Evolutionary conservation across 1,140 invertebrate species (phyloP), one percentile per base, ranked within the genome.

Genomic region (Pemphigus obesinymphae): DNA sequence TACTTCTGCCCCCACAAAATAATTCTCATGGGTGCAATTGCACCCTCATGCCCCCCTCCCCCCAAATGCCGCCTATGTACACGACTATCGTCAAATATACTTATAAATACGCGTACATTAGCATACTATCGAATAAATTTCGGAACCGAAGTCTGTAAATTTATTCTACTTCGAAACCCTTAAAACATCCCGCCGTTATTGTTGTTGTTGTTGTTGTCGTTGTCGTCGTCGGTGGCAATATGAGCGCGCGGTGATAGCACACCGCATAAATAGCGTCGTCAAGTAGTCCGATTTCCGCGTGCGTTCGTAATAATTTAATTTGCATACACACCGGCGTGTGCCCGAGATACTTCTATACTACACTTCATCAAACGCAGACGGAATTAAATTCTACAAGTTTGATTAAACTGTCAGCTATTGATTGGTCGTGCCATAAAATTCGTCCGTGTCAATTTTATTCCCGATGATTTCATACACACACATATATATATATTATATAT

Each of bases 351-450:
- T 58, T 58, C 76, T 63, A 7, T 23, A 37, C 76, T 58, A 7
- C 34, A 37, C 76, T 58, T 43, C 31, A 20, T 80, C 76, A 29
- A 63, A 37, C 58, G 40, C 31, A 37, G 53, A 45, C 37, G 45
- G 55, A 43, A 63, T 61, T 80, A 58, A 80, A 80, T 80, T 76
- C 48, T 43, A 61, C n/a, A 63, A 80, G 76, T 80, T 80, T 80
- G 76, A 80, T 80, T 80, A 80, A 80, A 80, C 76, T 80, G 76
- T 80, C 76, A 80, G 55, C 37, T 43, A 63, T 61, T 80, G 37
- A 80, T 61, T 63, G 55, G 76, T 43, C 58, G 7, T 29, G 26
- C 72, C 48, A 40, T 4, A 50, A 26, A 58, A 78, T 34, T 34
- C 50, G 50, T 50, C 50, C 26, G 7, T 29, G 45, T 73, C 45